Base-by-base conservation (phyloP, 1,140 invertebrate genomes). In the Papilio polytes region DNA sequence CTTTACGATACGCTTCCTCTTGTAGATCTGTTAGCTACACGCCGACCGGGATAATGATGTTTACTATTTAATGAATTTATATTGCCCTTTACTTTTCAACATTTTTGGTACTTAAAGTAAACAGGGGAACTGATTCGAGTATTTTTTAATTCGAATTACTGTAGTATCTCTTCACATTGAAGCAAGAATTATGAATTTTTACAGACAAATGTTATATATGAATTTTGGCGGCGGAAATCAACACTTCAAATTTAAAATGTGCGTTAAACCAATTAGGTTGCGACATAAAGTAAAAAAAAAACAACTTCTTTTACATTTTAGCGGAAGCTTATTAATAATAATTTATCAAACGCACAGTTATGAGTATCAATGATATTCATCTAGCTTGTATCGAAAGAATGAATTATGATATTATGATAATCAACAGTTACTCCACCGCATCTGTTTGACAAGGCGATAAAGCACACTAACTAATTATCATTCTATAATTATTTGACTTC, bases 1-100 rank as follows among this genome's bases (percentile, higher is more conserved):
- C 84, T 86, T 70, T 82, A 83, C 87, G 84, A 83, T 86, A 85
- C 87, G 85, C 85, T 88, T 87, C 85, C 86, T 87, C 86, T 85
- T 80, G 85, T 84, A 85, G 83, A 86, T 86, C 81, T 82, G 78
- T 78, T 78, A 41, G 77, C 20, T 78, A 66, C 41, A 78, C n/a
- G 15, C n/a, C 53, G 31, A 59, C 26, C 12, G 26, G 26, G 4
- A 56, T 78, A 78, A 78, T 78, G 51, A 31, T 56, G 51, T 56
- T 78, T 12, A 78, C 22, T 53, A 78, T 78, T 59, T 13, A 56
- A 78, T 78, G 13, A 78, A 59, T 78, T 78, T 78, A 56, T 59
- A 59, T 41, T 53, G 22, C 12, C 10, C n/a, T n/a, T n/a, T n/a
- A n/a, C n/a, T n/a, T 26, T 76, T 76, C 3, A 46, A 76, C 7